Percentiles rank a stretch among this genome's conserved stretches.
Conservation (phyloP, 2,888 invertebrate species). For the Drosophila mercatorum region DNA sequence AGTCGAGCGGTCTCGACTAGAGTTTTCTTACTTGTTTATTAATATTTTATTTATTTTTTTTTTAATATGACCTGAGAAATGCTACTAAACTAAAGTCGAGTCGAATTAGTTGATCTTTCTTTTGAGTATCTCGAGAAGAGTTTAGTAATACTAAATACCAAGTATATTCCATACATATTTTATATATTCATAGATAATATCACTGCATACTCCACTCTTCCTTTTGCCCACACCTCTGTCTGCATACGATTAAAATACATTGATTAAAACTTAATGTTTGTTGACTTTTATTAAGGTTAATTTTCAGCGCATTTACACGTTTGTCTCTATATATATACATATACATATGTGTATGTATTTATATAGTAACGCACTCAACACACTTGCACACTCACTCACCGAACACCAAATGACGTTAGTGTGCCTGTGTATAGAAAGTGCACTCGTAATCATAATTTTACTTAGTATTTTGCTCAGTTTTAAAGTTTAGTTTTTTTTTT, state of each 20-base stretch:
- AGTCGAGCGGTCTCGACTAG: no score
- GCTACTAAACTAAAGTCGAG: no score
- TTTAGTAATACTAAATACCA: no score
- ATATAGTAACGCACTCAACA: slow-evolving; percentile 12
- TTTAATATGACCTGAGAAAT: no score
- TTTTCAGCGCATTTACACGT: not conserved
- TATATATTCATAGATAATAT: not conserved
- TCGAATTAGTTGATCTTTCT: no score
- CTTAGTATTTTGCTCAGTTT: not conserved
- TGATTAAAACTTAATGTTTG: not conserved
- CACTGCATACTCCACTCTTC: not conserved
- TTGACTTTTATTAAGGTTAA: not conserved
- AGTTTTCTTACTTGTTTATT: no score
- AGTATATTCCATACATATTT: no score
- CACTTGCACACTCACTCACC: slow-evolving; percentile 27
- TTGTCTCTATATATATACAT: not conserved
- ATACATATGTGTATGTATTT: not conserved
- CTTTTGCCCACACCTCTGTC: not conserved
- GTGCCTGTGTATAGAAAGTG: slow-evolving; percentile 11
- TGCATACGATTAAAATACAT: not conserved
- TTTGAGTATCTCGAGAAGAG: no score
- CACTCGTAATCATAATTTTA: slow-evolving; percentile 5
- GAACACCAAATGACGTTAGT: slow-evolving; percentile 12
- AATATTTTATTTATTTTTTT: no score
- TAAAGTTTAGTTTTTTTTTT: not conserved